These are phyloP conservation scores for Oxytorus armatus DNA, from an alignment of 2,888 invertebrate species.

Conservation along the genomic window DNA sequence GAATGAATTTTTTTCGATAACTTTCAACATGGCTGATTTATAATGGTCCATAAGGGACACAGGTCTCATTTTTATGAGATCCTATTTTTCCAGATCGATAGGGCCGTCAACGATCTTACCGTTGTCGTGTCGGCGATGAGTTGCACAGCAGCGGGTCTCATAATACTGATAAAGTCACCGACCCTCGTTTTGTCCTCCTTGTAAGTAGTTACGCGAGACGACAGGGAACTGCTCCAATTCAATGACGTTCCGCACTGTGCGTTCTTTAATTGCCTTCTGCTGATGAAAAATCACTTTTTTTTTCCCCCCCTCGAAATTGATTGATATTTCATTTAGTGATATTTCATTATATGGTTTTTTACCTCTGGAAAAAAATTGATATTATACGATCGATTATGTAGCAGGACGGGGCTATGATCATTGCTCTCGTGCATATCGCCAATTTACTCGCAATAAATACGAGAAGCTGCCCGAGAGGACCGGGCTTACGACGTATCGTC, in stretches of 20 bases:
- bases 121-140: slow-evolving; percentile 79
- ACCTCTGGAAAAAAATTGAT: slow-evolving; percentile 75
- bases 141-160: slow-evolving; percentile 77
- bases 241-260: slow-evolving; percentile 71
- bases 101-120: slow-evolving; percentile 69
- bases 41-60: too few species aligned
- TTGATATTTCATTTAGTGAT: not conserved
- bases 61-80: too few species aligned
- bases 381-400: slow-evolving; percentile 75
- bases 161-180: slow-evolving; percentile 74
- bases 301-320: not conserved
- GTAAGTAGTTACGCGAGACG: slow-evolving; percentile 66
- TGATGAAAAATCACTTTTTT: slow-evolving; percentile 18
- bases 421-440: slow-evolving; percentile 74
- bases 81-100: too few species aligned
- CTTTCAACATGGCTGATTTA: too few species aligned
- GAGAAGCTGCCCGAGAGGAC: slow-evolving; percentile 77
- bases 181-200: slow-evolving; percentile 73
- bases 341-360: slow-evolving; percentile 37
- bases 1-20: too few species aligned
- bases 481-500: slow-evolving; percentile 73
- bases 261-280: slow-evolving; percentile 73
- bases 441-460: slow-evolving; percentile 75
- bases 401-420: slow-evolving; percentile 76
- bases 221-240: slow-evolving; percentile 71